Base-by-base conservation (phyloP, 2,888 invertebrate species). In the Patella caerulea region DNA sequence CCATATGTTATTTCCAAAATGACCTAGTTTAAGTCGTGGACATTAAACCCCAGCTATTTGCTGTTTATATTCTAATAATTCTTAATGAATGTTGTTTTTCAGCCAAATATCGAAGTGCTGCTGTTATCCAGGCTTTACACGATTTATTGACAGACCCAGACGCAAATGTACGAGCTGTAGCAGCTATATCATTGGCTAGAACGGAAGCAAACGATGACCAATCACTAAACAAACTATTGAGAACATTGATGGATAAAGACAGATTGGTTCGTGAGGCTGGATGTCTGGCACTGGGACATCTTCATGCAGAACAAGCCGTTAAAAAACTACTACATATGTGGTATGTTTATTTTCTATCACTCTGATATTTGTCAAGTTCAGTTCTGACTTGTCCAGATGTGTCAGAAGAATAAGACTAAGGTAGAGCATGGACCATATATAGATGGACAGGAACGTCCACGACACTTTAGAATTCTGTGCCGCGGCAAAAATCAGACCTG, bases 201-300 rank as follows among this genome's bases (percentile, higher is more conserved):
- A 86, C 88, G 0, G 86, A 85, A 12, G 82, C 82, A 14, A 79
- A 81, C 56, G 85, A 85, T 74, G 81, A 74, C 34, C 76, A 74
- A 69, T 81, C 86, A 34, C 78, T 87, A n/a, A 82, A 80, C 7
- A 78, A 79, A 59, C 78, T 89, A 71, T 72, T 86, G 77, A 82
- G 82, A 69, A 83, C 79, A 76, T 82, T 89, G 11, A 80, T 79
- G 69, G 87, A 87, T 79, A 84, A 85, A 55, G 89, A 89, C 79
- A 78, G 88, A 3, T 81, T 89, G 70, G 88, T 89, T 34, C 72
- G 89, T 34, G 88, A 89, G 80, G 86, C 86, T 24, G 88, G 86
- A 1, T 89, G 88, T 77, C 80, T 89, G 45, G 87, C 88, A 5
- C 81, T 89, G 11, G 88, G 88, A 0, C 86, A 86, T 70, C 83